Evolutionary conservation across 1,140 invertebrate genomes (phyloP).

Genomic region (Drosophila pandora): DNA sequence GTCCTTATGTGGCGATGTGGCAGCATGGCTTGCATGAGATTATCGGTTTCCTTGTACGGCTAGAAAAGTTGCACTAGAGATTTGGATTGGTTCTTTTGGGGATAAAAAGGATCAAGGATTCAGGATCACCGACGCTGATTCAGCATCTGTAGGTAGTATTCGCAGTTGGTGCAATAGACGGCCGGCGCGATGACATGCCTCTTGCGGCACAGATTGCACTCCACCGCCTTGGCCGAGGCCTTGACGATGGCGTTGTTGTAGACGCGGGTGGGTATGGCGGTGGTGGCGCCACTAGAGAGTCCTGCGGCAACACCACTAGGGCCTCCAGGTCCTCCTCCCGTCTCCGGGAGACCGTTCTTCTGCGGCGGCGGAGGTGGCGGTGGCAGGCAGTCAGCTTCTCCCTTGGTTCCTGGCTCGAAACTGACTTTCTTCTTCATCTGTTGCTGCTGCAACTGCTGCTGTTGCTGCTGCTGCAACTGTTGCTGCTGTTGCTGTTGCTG

Average conservation of each 20-base stretch:
- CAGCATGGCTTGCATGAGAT: slow-evolving; percentile 75
- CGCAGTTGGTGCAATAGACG: slow-evolving; percentile 94
- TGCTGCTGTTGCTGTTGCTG: slow-evolving; percentile 43
- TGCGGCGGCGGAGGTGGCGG: slow-evolving; percentile 66
- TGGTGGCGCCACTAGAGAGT: slow-evolving; percentile 43
- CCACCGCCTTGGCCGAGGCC: slow-evolving; percentile 84
- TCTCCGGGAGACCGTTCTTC: slow-evolving; percentile 61
- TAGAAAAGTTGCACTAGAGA: slow-evolving; percentile 44
- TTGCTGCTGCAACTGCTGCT: slow-evolving; percentile 23
- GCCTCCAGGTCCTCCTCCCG: not conserved
- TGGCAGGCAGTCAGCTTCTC: slow-evolving; percentile 85
- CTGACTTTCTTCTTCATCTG: slow-evolving; percentile 87
- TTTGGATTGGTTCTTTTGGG: not conserved
- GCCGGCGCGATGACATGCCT: slow-evolving; percentile 90
- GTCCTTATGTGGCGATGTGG: slow-evolving; percentile 53
- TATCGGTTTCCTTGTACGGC: slow-evolving; percentile 63
- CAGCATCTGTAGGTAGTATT: slow-evolving; percentile 93
- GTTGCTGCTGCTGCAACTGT: slow-evolving; percentile 5
- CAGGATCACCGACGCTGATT: slow-evolving; percentile 75
- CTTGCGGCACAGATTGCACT: slow-evolving; percentile 93
- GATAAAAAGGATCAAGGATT: not conserved
- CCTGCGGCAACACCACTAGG: not conserved
- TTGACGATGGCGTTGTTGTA: slow-evolving; percentile 84
- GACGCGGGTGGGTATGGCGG: slow-evolving; percentile 79
- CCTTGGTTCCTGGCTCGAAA: slow-evolving; percentile 88